A percentile compares a stretch with the other conserved stretches of the same genome.
phyloP scores from a whole-genome alignment of 2,888 invertebrate species.

The Cephalotes varians region DNA sequence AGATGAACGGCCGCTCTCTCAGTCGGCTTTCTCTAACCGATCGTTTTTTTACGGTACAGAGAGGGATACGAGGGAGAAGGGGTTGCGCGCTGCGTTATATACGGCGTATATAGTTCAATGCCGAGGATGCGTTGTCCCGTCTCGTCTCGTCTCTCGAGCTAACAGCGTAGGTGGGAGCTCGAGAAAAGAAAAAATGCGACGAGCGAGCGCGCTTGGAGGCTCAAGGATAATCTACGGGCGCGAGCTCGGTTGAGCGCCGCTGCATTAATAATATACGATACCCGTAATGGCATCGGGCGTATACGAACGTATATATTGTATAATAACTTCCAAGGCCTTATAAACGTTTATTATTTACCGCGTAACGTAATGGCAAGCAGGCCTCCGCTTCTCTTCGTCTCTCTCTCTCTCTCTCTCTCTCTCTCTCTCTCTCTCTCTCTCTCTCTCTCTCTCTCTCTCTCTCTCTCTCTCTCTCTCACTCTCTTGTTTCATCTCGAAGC shows the following conservation, averaged over 20 bases:
- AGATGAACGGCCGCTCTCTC: background rate
- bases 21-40: slow-evolving; percentile 2
- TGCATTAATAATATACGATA: slow-evolving; percentile 86
- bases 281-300: slow-evolving; percentile 85
- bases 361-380: slow-evolving; percentile 85
- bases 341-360: slow-evolving; percentile 86
- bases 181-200: slow-evolving; percentile 54
- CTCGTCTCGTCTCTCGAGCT: slow-evolving; percentile 23
- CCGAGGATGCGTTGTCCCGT: slow-evolving; percentile 45
- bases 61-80: background rate
- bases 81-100: background rate
- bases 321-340: slow-evolving; percentile 86
- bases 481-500: slow-evolving; percentile 69
- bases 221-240: slow-evolving; percentile 50
- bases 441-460: slow-evolving; percentile 32
- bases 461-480: background rate
- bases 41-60: slow-evolving; percentile 14
- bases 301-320: slow-evolving; percentile 85
- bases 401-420: slow-evolving; percentile 58
- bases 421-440: slow-evolving; percentile 1
- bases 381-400: slow-evolving; percentile 78
- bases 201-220: slow-evolving; percentile 49
- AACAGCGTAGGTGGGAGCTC: slow-evolving; percentile 41
- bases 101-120: slow-evolving; percentile 34
- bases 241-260: slow-evolving; percentile 82